Percentiles rank a stretch among this genome's conserved stretches.
Conservation (phyloP, 2,888 invertebrate genomes). For the Hydriomena furcata region DNA sequence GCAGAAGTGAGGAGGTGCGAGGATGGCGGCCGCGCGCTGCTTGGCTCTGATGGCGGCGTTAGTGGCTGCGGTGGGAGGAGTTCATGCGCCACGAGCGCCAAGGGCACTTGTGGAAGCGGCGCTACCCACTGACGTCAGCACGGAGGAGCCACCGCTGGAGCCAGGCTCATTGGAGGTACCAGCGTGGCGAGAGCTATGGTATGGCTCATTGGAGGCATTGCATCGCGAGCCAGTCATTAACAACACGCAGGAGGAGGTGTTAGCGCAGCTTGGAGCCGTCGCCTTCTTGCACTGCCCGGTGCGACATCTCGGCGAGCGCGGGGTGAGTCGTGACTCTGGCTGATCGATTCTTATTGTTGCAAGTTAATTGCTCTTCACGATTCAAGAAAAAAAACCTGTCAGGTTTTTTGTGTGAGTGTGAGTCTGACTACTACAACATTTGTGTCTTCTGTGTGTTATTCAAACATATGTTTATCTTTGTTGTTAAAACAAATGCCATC, state of each 20-base stretch:
- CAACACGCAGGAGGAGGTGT: constrained; percentile 89
- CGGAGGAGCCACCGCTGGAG: constrained; percentile 36
- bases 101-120: too few relatives aligned
- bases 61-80: constrained; percentile 38
- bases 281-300: constrained; percentile 93
- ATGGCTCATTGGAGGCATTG: constrained; percentile 71
- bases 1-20: constrained; percentile 15
- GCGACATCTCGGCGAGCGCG: constrained; percentile 89
- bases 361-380: too few relatives aligned
- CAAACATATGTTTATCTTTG: too few relatives aligned
- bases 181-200: constrained; percentile 87
- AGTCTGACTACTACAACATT: too few relatives aligned
- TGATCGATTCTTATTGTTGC: too few relatives aligned
- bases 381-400: too few relatives aligned
- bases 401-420: too few relatives aligned
- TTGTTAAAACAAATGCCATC: too few relatives aligned
- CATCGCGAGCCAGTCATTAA: constrained; percentile 83
- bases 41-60: constrained; percentile 23
- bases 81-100: constrained; percentile 8
- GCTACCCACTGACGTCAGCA: too few relatives aligned
- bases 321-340: too few relatives aligned
- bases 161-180: constrained; percentile 54
- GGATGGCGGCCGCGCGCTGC: constrained; percentile 15
- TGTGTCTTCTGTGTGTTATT: too few relatives aligned
- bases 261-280: constrained; percentile 90